Base-by-base conservation (phyloP, 2,888 invertebrate species). In the Synergus japonicus region DNA sequence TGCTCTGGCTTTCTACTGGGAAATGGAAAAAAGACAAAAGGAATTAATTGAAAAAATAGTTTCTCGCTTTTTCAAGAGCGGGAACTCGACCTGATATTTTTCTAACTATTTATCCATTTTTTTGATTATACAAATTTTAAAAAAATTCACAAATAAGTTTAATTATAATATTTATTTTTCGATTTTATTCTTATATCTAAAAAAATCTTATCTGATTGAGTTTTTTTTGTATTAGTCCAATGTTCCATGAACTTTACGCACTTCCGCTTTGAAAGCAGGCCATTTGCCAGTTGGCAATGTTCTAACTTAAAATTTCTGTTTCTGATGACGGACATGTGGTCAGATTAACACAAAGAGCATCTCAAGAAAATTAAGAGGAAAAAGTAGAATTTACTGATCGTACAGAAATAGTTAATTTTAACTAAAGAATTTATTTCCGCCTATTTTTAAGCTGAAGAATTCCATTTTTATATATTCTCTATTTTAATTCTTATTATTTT, bases 261-360 rank as follows among this genome's bases (percentile, higher is more conserved):
- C 37, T 73, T 73, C 73, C 73, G 73, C 54, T 37, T 73, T 37
- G 13, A 12, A 49, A 54, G 37, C 54, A 73, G 73, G 54, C 73
- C 9, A n/a, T 37, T 37, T 73, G 73, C 73, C 54, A 73, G 49
- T 73, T 73, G 73, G 73, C 73, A 7, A 49, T 10, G 15, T 73
- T 49, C 37, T 73, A n/a, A 8, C 37, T 73, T 37, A n/a, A 29
- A 54, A 37, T 49, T 41, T 73, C 10, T n/a, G 54, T 54, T 54
- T 18, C 29, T 7, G n/a, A 73, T 29, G 54, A 49, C 22, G 15
- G n/a, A 69, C 49, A 15, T 49, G 37, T 37, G 10, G n/a, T 15
- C 3, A 49, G 8, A 29, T 46, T 69, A 49, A 29, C 22, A 18
- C 12, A 44, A 22, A 69, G 12, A 46, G 29, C 13, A 22, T 29